Evolutionary conservation across 2,888 invertebrate genomes (phyloP).

Genomic region (Dyspetes luteomarginatus): DNA sequence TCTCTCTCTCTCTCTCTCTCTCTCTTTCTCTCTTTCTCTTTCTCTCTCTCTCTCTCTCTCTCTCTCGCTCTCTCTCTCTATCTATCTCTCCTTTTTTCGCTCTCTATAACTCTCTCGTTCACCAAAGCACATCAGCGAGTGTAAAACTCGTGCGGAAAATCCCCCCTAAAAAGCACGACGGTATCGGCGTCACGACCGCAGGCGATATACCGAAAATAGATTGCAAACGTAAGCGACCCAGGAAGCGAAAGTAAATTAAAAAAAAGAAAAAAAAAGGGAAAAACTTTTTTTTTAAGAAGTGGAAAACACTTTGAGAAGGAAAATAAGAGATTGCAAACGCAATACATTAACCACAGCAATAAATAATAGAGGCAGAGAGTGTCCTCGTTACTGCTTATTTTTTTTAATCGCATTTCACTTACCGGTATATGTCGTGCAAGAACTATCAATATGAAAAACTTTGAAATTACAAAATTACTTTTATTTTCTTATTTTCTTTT

Average conservation of each 20-base stretch:
- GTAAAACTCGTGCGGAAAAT: slow-evolving; percentile 15
- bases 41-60: not conserved
- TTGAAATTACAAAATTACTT: no score
- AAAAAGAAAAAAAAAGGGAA: no score
- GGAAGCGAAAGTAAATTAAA: not conserved
- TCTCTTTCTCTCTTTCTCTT: not conserved
- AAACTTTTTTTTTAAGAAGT: no score
- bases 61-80: slow-evolving; percentile 6
- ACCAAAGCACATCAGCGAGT: not conserved
- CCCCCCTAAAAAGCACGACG: not conserved
- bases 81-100: not conserved
- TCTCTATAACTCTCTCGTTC: not conserved
- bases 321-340: slow-evolving; percentile 60
- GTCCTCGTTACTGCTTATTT: no score
- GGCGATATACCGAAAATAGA: slow-evolving; percentile 70
- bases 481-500: no score
- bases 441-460: no score
- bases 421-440: no score
- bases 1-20: not conserved
- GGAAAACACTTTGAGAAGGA: not conserved
- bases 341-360: slow-evolving; percentile 71
- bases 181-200: slow-evolving; percentile 22
- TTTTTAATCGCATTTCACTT: not conserved
- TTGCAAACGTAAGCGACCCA: slow-evolving; percentile 64
- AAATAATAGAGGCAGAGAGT: slow-evolving; percentile 65